Conservation (phyloP, 2,888 invertebrate species). For the Drosophila fungiperda region DNA sequence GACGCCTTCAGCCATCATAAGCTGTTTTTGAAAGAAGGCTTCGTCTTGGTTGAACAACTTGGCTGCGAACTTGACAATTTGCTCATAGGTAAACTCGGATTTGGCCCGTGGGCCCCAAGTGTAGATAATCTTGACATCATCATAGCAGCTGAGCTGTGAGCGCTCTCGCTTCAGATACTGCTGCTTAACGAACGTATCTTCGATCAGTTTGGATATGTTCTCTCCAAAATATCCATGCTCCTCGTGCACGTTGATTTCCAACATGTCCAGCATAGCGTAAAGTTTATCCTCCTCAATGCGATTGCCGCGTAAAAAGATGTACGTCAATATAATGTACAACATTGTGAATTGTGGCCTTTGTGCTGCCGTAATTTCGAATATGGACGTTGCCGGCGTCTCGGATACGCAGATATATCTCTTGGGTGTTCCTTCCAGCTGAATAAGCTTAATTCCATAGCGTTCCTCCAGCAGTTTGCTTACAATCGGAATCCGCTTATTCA, state of each 20-base stretch:
- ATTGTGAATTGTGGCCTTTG: slow-evolving; percentile 57
- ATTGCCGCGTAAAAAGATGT: slow-evolving; percentile 64
- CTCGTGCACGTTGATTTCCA: slow-evolving; percentile 52
- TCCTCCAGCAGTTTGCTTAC: slow-evolving; percentile 34
- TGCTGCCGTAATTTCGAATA: slow-evolving; percentile 44
- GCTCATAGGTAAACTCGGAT: slow-evolving; percentile 46
- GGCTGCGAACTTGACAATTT: slow-evolving; percentile 51
- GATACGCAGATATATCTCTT: slow-evolving; percentile 61
- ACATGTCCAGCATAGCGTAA: slow-evolving; percentile 28
- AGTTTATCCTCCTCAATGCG: slow-evolving; percentile 61
- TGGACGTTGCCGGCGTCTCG: slow-evolving; percentile 45
- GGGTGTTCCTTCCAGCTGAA: slow-evolving; percentile 27
- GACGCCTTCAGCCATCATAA: slow-evolving; percentile 38
- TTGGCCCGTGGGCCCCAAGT: slow-evolving; percentile 65
- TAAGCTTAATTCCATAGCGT: slow-evolving; percentile 49
- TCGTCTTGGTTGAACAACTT: slow-evolving; percentile 47
- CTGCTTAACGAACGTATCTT: slow-evolving; percentile 65
- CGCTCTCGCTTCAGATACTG: slow-evolving; percentile 62
- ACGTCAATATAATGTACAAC: slow-evolving; percentile 56
- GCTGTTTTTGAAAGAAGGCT: slow-evolving; percentile 47
- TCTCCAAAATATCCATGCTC: slow-evolving; percentile 64
- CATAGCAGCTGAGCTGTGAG: slow-evolving; percentile 42
- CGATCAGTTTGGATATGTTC: slow-evolving; percentile 48
- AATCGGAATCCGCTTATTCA: slow-evolving; percentile 32
- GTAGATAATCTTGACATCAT: slow-evolving; percentile 50